These are phyloP conservation scores for Falco rusticolus DNA, from an alignment of 2,797 vertebrate species.

Conservation along the genomic window DNA sequence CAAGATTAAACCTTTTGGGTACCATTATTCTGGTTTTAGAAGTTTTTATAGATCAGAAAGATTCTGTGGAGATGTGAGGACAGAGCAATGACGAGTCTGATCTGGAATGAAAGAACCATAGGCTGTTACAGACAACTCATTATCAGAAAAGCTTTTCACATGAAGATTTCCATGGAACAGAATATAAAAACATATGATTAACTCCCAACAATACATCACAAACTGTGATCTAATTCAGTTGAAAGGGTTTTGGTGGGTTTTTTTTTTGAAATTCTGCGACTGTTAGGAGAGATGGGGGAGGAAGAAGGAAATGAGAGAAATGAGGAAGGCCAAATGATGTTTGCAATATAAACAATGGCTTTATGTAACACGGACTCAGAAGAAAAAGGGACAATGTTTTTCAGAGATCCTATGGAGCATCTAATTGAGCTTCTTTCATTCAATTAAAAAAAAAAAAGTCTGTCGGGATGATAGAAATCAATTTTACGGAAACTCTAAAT, in stretches of 20 bases:
- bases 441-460: neutral
- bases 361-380: neutral
- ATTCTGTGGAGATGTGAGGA: neutral
- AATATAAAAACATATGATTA: neutral
- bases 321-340: neutral
- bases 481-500: neutral
- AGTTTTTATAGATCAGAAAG: neutral
- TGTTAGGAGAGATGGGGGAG: neutral
- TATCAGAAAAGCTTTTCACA: neutral
- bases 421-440: neutral
- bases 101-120: neutral
- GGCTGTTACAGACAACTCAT: neutral
- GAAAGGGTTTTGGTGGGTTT: neutral
- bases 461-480: neutral
- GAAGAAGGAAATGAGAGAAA: neutral
- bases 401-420: neutral
- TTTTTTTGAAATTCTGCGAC: neutral
- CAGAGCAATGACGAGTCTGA: neutral
- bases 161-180: neutral
- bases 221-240: neutral
- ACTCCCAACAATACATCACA: neutral
- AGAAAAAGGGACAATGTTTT: neutral
- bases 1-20: neutral
- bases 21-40: neutral
- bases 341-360: neutral